These are phyloP conservation scores for Glareola pratincola DNA, from an alignment of 2,113 vertebrate species.

Conservation along the genomic window DNA sequence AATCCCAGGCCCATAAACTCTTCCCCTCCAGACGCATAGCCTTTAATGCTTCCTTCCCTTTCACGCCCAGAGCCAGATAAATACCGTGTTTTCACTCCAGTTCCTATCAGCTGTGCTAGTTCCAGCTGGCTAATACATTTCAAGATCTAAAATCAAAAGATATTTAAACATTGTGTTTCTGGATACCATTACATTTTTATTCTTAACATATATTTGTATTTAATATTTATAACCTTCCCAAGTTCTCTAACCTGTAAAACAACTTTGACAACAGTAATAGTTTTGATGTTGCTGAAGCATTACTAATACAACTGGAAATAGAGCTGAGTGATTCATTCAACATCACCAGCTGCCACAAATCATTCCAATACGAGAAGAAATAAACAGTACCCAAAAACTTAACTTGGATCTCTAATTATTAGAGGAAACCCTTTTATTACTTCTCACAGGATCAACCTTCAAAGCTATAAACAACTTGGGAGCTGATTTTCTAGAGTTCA, in stretches of 20 bases:
- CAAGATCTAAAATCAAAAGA: slow-evolving; percentile 80
- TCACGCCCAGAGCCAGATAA: slow-evolving; percentile 90
- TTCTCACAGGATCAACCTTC: neutral
- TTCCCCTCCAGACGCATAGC: slow-evolving; percentile 83
- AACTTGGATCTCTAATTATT: neutral
- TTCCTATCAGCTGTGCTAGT: slow-evolving; percentile 94
- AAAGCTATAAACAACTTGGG: neutral
- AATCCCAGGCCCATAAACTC: slow-evolving; percentile 94
- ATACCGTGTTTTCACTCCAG: slow-evolving; percentile 94
- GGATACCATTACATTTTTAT: neutral
- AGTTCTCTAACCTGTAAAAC: neutral
- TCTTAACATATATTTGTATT: neutral
- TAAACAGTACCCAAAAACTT: neutral
- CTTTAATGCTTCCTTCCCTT: slow-evolving; percentile 81
- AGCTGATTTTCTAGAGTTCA: neutral
- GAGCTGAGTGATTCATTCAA: neutral
- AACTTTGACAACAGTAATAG: neutral
- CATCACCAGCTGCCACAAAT: neutral
- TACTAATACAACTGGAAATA: neutral
- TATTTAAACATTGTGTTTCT: neutral
- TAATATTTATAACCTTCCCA: neutral
- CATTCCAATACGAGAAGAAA: neutral
- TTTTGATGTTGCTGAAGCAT: neutral
- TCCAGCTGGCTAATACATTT: slow-evolving; percentile 97
- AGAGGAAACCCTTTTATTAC: neutral